Base-by-base conservation (phyloP, 2,888 invertebrate species). In the Cinara cedri region DNA sequence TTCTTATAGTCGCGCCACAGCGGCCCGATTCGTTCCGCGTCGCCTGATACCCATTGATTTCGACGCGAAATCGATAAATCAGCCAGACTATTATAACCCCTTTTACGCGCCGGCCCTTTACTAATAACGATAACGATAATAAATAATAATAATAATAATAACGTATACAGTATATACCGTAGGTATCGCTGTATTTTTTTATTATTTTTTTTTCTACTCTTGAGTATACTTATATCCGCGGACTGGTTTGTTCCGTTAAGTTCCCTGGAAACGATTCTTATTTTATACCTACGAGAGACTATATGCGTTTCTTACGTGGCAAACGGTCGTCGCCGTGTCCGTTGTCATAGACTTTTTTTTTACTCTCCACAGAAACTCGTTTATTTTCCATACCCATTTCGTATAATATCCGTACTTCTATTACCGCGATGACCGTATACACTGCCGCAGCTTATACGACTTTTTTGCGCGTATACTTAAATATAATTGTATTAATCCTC, bases 11-110 rank as follows among this genome's bases (percentile, higher is more conserved):
- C 6, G 34, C 34, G 34, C n/a, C n/a, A n/a, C n/a, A n/a, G n/a
- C 34, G 6, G 34, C 34, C 60, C 51, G 68, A 78, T 78, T 78
- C 78, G 78, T 78, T 78, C 78, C 78, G 60, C 70, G 78, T 78
- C 78, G 70, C 55, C 49, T 57, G 26, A 78, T 78, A 70, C 57
- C 78, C 78, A 34, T 68, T 78, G 68, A 68, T 60, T 60, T 24
- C 55, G 14, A 46, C 66, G 55, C 66, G 19, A 49, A 57, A 78
- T 78, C 78, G 70, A 78, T 78, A 78, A 78, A 78, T 78, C 78
- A 78, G 49, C 49, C 63, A 1, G 21, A 9, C 76, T n/a, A n/a
- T n/a, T n/a, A n/a, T n/a, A 70, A 70, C 78, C 78, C 68, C 60
- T 78, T 70, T 70, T 68, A 57, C 24, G 42, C 65, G 16, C 54